A percentile compares a stretch with the other conserved stretches of the same genome.
These are phyloP conservation scores for Meiosimyza platycephala DNA, from an alignment of 2,888 invertebrate genomes.

Conservation along the genomic window DNA sequence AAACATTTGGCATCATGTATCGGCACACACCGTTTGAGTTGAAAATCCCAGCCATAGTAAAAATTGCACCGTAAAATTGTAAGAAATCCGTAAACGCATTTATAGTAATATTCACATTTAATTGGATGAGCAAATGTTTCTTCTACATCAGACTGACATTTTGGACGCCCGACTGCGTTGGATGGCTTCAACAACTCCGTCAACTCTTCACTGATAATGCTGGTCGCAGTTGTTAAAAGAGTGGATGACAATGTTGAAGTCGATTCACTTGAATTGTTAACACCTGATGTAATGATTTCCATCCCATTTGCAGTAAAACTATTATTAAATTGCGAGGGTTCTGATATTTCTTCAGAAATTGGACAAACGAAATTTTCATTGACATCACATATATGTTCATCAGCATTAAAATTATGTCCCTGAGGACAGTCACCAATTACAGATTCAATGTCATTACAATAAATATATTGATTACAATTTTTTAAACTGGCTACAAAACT, in stretches of 20 bases:
- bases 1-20: conserved; percentile 49
- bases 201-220: not conserved
- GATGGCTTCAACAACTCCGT: not conserved
- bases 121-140: conserved; percentile 52
- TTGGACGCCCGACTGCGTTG: conserved; percentile 29
- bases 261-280: not conserved
- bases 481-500: conserved; percentile 50
- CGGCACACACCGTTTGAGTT: conserved; percentile 50
- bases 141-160: conserved; percentile 30
- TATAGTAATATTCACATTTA: conserved; percentile 59
- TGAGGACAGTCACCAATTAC: conserved; percentile 53
- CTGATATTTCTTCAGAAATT: not conserved
- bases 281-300: not conserved
- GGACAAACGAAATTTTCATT: conserved; percentile 51
- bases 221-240: no score
- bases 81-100: conserved; percentile 53
- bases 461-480: conserved; percentile 55
- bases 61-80: conserved; percentile 56
- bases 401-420: conserved; percentile 53
- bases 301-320: no score
- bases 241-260: no score
- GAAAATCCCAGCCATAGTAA: conserved; percentile 55
- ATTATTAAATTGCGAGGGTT: no score
- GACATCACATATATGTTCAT: conserved; percentile 51
- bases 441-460: conserved; percentile 53